Evolutionary conservation across 2,888 invertebrate genomes (phyloP), one percentile per base, ranked within the genome.

Genomic region (Hofmannophila pseudospretella): DNA sequence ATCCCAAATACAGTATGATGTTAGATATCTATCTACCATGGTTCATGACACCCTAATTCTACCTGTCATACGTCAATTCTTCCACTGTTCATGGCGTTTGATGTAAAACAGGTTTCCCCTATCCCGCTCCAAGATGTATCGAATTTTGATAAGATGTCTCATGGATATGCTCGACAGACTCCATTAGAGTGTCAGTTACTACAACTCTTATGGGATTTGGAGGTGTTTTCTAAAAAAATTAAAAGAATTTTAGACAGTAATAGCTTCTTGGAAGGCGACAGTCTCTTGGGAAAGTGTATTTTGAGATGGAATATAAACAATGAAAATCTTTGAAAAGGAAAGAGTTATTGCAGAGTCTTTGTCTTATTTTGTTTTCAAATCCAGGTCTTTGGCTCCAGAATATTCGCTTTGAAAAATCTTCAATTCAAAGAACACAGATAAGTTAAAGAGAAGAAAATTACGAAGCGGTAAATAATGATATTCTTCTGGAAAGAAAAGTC

Each of bases 111-210:
- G 54, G 50, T 53, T 54, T 51, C 44, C 51, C 42, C 49, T 42
- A 35, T 44, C 37, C 35, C 39, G 22, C 49, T 50, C 55, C 38
- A 35, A 50, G 63, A 52, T 57, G 54, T 68, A 67, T 68, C 59
- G 61, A 63, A 58, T 71, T 65, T 68, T 67, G 52, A 63, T 54
- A 51, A 59, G 53, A 42, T 45, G 51, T 47, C 58, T 58, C 50
- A 55, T 44, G 43, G 48, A 42, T 42, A 22, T 38, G 37, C 45
- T 55, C 47, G 47, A 53, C 49, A 50, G 49, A 45, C 54, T 66
- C 67, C 65, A 68, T 69, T 68, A 69, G 46, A 52, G 61, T 63
- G 58, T 61, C 63, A 51, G 54, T 61, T 62, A 58, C 65, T 40
- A 31, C 28, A 47, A 34, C 22, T 33, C 36, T 35, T 23, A 31